phyloP scores from a whole-genome alignment of 2,113 vertebrate species.

The Okapia johnstoni region DNA sequence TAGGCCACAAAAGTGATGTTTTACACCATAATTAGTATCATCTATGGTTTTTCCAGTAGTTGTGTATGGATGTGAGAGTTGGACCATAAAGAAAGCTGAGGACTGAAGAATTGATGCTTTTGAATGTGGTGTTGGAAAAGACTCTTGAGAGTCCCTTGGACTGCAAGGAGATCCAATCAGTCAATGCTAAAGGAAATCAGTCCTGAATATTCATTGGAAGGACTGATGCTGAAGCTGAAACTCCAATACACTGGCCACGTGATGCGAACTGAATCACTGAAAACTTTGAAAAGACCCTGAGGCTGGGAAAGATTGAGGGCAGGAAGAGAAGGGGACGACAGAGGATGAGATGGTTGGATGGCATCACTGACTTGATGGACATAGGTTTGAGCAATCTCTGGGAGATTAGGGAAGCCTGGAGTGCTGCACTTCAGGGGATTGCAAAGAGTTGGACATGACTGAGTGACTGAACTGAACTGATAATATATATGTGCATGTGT shows the following conservation, averaged over 20 bases:
- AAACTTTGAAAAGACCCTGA: neutral
- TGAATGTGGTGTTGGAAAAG: neutral
- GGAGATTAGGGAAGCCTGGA: neutral
- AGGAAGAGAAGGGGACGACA: neutral
- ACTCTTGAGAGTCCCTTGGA: neutral
- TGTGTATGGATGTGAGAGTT: neutral
- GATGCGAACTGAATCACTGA: neutral
- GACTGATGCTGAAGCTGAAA: neutral
- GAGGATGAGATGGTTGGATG: neutral
- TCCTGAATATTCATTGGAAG: neutral
- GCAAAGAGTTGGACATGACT: neutral
- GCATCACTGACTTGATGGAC: neutral
- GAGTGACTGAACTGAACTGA: neutral
- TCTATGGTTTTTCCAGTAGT: neutral
- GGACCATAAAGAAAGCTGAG: neutral
- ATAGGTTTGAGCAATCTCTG: neutral
- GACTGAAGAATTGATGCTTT: neutral
- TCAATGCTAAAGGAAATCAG: neutral
- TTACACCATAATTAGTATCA: neutral
- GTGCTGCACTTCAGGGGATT: neutral
- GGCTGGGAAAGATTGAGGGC: neutral
- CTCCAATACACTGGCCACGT: neutral
- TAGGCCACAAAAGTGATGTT: neutral
- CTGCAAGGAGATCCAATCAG: neutral
- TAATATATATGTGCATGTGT: neutral